Evolutionary conservation across 2,888 invertebrate species (phyloP).

Genomic region (Habrosyne pyritoides): DNA sequence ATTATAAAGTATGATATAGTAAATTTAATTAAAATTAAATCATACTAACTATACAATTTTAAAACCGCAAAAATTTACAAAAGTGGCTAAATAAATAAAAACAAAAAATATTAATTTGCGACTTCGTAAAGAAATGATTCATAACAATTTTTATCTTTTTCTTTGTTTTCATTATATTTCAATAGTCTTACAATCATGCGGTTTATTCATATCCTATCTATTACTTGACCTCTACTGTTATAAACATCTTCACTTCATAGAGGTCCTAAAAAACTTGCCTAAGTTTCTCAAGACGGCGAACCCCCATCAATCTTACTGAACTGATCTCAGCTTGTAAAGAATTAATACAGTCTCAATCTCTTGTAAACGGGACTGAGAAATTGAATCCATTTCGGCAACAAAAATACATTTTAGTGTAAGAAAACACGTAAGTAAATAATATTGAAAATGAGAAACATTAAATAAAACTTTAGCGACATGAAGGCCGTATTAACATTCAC

Average conservation of each 20-base stretch:
- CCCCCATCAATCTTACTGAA: slow-evolving; percentile 29
- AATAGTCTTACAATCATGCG: too few species aligned
- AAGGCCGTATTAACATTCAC: background rate
- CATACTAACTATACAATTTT: too few species aligned
- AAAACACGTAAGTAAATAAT: slow-evolving; percentile 7
- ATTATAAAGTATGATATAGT: too few species aligned
- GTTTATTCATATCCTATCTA: slow-evolving; percentile 11
- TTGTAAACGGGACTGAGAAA: slow-evolving; percentile 9
- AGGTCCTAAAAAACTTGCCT: slow-evolving; percentile 34
- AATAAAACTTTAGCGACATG: background rate
- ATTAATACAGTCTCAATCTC: slow-evolving; percentile 28
- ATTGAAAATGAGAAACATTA: background rate
- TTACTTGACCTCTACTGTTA: slow-evolving; percentile 11
- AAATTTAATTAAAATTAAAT: too few species aligned
- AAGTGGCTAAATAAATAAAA: too few species aligned
- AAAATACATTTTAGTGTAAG: slow-evolving; percentile 25
- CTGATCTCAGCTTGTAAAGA: slow-evolving; percentile 12
- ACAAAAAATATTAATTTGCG: too few species aligned
- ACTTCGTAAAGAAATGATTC: too few species aligned
- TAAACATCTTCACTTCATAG: slow-evolving; percentile 32
- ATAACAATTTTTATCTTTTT: too few species aligned
- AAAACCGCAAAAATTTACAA: too few species aligned
- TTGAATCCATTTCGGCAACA: slow-evolving; percentile 27
- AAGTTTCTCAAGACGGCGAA: slow-evolving; percentile 15
- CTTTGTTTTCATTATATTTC: too few species aligned